Percentiles rank a stretch among this genome's conserved stretches.
Evolutionary conservation across 1,140 invertebrate species (phyloP).

Genomic region (Coptotermes formosanus): DNA sequence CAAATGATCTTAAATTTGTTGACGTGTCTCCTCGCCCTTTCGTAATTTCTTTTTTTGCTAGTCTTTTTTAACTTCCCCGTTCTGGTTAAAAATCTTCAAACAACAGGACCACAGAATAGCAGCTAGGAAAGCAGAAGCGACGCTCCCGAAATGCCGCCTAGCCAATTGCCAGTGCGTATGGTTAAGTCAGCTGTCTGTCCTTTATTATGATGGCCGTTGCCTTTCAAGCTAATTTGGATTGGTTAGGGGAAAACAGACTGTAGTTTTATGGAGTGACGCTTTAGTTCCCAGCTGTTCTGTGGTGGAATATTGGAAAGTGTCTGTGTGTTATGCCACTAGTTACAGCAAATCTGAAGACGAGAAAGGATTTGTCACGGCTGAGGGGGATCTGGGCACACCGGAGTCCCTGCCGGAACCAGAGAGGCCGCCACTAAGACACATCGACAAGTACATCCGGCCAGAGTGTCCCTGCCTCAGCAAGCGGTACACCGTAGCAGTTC

Average conservation of each 20-base stretch:
- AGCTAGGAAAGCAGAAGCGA: too few species aligned
- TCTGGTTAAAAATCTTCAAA: too few species aligned
- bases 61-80: too few species aligned
- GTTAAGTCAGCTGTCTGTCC: too few species aligned
- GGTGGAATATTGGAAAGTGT: slow-evolving; percentile 63
- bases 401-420: slow-evolving; percentile 56
- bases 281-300: slow-evolving; percentile 53
- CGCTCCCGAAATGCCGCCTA: too few species aligned
- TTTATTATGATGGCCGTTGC: too few species aligned
- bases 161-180: too few species aligned
- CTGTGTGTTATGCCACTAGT: slow-evolving; percentile 19
- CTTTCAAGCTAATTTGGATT: too few species aligned
- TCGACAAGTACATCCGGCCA: slow-evolving; percentile 83
- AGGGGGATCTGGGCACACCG: slow-evolving; percentile 36
- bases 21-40: too few species aligned
- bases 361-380: slow-evolving; percentile 39
- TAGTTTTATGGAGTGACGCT: slow-evolving; percentile 40
- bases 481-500: slow-evolving; percentile 81
- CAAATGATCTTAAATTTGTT: too few species aligned
- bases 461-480: slow-evolving; percentile 86
- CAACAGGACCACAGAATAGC: too few species aligned
- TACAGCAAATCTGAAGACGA: slow-evolving; percentile 41
- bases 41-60: too few species aligned
- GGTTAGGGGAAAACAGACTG: not conserved
- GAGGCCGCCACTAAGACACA: slow-evolving; percentile 77